A percentile compares a stretch with the other conserved stretches of the same genome.
phyloP scores from a whole-genome alignment of 2,888 invertebrate species.

The Zhuqinia jingwanae region DNA sequence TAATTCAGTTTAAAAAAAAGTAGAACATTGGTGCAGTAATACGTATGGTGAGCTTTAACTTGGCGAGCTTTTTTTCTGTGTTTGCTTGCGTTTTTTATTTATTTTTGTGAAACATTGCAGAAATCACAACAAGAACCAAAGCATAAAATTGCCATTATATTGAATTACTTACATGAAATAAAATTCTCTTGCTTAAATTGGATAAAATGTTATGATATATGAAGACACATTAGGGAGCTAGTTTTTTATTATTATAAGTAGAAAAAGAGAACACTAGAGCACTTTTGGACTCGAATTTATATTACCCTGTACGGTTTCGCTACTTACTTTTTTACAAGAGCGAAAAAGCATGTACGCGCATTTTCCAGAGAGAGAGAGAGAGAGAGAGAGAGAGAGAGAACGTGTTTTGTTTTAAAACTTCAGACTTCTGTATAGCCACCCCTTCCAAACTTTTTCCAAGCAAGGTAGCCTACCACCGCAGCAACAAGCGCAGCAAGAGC shows the following conservation, averaged over 20 bases:
- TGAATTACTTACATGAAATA: conserved; percentile 30
- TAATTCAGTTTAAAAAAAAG: too few relatives aligned
- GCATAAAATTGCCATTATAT: conserved; percentile 38
- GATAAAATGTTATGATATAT: conserved; percentile 32
- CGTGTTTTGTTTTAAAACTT: conserved; percentile 18
- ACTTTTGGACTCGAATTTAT: neutral
- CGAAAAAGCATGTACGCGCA: neutral
- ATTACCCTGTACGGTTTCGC: conserved; percentile 16
- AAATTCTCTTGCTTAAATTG: conserved; percentile 12
- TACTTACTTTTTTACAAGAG: neutral
- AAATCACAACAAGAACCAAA: conserved; percentile 4
- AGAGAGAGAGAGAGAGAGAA: neutral
- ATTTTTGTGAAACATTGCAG: neutral
- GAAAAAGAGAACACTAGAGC: neutral
- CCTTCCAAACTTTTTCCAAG: conserved; percentile 58
- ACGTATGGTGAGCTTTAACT: too few relatives aligned
- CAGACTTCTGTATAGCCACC: conserved; percentile 55
- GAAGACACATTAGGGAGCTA: neutral
- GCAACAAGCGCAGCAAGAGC: conserved; percentile 35
- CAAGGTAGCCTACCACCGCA: conserved; percentile 41
- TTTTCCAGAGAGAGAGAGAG: neutral
- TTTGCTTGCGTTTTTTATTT: neutral
- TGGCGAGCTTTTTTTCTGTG: neutral
- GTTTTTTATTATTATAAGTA: conserved; percentile 8
- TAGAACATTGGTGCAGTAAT: too few relatives aligned